A percentile compares a stretch with the other conserved stretches of the same genome.
These are phyloP conservation scores for Oreocharis arfaki DNA, from an alignment of 2,113 vertebrate genomes.

Conservation along the genomic window DNA sequence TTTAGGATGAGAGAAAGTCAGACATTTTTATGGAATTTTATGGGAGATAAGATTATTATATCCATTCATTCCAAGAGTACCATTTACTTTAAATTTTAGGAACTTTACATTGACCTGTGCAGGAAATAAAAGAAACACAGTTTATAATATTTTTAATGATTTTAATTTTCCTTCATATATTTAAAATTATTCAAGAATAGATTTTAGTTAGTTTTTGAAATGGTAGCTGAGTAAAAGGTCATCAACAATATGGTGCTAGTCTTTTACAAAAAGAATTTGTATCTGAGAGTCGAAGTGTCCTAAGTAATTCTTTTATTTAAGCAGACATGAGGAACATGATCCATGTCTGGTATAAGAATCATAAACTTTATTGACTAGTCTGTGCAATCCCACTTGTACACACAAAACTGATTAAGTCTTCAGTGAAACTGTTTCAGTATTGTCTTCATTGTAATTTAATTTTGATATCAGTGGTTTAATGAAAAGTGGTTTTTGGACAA, in stretches of 20 bases:
- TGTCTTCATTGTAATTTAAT: background rate
- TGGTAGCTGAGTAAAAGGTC: background rate
- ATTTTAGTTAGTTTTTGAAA: background rate
- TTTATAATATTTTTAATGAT: background rate
- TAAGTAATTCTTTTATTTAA: background rate
- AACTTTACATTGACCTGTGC: background rate
- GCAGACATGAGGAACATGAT: background rate
- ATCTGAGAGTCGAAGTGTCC: background rate
- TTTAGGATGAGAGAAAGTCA: background rate
- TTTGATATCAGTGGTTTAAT: background rate
- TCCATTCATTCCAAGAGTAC: background rate
- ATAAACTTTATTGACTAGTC: background rate
- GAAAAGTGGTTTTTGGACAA: background rate
- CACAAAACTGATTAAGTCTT: background rate
- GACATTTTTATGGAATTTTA: background rate
- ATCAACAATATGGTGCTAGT: background rate
- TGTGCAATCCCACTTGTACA: background rate
- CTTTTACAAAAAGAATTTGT: background rate
- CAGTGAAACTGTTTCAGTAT: background rate
- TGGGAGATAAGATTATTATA: background rate
- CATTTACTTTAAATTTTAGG: background rate
- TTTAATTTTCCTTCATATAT: background rate
- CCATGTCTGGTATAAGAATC: background rate
- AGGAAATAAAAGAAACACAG: background rate
- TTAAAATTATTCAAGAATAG: background rate